phyloP scores from a whole-genome alignment of 2,113 vertebrate species.

The Ailuropoda melanoleuca region DNA sequence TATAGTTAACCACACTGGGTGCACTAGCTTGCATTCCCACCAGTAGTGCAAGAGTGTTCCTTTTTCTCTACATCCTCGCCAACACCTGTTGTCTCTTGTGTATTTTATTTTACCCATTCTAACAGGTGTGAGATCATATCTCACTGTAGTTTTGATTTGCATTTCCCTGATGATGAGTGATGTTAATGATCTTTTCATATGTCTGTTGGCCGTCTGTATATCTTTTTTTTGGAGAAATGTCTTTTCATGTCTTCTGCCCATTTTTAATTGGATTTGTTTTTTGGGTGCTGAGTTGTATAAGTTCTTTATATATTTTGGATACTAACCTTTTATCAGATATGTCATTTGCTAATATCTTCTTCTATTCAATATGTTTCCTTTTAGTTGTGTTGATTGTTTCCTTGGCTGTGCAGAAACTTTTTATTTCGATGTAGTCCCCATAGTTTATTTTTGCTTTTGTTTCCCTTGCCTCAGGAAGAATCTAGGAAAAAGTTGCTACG shows the following conservation, averaged over 20 bases:
- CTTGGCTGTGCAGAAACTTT: background rate
- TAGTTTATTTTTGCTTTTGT: background rate
- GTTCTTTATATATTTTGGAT: background rate
- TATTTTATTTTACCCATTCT: background rate
- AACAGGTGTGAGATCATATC: background rate
- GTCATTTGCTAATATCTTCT: background rate
- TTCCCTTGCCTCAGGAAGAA: background rate
- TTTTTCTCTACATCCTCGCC: background rate
- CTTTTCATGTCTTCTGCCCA: background rate
- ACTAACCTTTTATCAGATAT: background rate
- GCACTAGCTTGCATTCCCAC: background rate
- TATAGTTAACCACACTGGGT: background rate
- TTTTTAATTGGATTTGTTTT: background rate
- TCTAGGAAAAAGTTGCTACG: background rate
- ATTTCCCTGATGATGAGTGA: background rate
- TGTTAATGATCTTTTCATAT: background rate
- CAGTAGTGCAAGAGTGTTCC: background rate
- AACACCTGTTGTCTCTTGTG: background rate
- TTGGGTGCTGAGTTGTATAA: background rate
- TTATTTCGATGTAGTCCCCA: background rate
- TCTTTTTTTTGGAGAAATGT: background rate
- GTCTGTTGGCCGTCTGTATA: background rate
- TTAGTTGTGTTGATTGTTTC: background rate
- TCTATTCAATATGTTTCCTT: background rate
- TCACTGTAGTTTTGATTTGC: background rate